Conservation (phyloP, 2,113 vertebrate genomes). For the Atlantisia rogersi region DNA sequence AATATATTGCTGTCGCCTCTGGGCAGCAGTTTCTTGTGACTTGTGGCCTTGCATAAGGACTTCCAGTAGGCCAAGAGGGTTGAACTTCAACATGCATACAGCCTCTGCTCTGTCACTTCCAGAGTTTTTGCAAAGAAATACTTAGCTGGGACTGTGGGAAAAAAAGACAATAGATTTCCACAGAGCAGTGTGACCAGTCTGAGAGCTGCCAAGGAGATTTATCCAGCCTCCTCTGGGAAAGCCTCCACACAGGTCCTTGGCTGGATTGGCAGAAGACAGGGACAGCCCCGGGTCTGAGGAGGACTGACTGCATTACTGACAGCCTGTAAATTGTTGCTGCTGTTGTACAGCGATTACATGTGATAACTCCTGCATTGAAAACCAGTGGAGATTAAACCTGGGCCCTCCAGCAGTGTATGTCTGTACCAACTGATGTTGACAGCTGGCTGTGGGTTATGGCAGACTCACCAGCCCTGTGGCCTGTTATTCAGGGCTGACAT, state of each 20-base stretch:
- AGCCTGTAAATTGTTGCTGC: slow-evolving; percentile 5
- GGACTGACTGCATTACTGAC: background rate
- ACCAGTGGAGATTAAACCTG: background rate
- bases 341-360: background rate
- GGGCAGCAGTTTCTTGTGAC: background rate
- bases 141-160: background rate
- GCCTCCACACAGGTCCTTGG: fast-evolving
- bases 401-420: background rate
- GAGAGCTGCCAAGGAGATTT: background rate
- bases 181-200: background rate
- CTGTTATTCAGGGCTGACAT: background rate
- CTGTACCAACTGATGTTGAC: background rate
- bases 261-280: background rate
- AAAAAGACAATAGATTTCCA: background rate
- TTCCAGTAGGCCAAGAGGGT: background rate
- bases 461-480: background rate
- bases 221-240: background rate
- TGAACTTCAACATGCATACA: background rate
- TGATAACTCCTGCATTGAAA: background rate
- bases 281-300: background rate
- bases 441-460: background rate
- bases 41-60: background rate
- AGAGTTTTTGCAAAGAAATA: background rate
- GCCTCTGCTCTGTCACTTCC: background rate
- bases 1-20: background rate